Base-by-base conservation (phyloP, 2,797 vertebrate species). In the Gorsachius magnificus region DNA sequence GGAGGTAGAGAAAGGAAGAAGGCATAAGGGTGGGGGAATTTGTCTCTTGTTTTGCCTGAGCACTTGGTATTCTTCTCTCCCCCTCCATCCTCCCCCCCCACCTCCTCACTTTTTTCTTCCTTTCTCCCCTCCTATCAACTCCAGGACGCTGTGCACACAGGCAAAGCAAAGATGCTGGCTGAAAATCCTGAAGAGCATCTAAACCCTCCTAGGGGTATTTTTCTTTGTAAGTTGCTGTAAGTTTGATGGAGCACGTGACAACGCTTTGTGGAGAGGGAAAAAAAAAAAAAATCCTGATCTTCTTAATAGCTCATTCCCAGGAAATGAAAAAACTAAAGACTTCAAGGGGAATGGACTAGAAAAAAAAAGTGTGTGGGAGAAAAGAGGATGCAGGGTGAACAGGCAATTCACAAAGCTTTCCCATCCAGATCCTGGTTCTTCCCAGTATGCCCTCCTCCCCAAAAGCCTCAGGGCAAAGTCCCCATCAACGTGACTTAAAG, bases 191-290 rank as follows among this genome's bases (percentile, higher is more conserved):
- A 96, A 81, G 84, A 91, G 74, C 92, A 91, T 90, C 96, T 95
- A 90, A 96, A 96, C 65, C 43, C 69, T 97, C 58, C 66, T 50
- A 61, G 90, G 95, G 80, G 61, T 94, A 97, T 96, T 97, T 97
- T 98, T 83, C 96, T 97, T 96, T 97, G 85, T 87, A 95, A 93
- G 83, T 96, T 97, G 91, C 96, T 96, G 53, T 85, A 96, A 95
- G 91, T 97, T 97, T 96, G 96, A 96, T 85, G 89, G 81, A 60
- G 74, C 98, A 98, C 68, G 89, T 98, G 98, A 98, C 96, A 96
- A 97, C 97, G 97, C 95, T 98, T 98, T 97, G 91, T 96, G 95
- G 90, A 92, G 87, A 88, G 31, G 63, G 22, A 85, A 83, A 83
- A 81, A 53, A 92, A 19, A 46, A 46, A 94, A 95, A 90, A 96